These are phyloP conservation scores for Aldrovandia affinis DNA, from an alignment of 2,797 vertebrate genomes.

Conservation along the genomic window DNA sequence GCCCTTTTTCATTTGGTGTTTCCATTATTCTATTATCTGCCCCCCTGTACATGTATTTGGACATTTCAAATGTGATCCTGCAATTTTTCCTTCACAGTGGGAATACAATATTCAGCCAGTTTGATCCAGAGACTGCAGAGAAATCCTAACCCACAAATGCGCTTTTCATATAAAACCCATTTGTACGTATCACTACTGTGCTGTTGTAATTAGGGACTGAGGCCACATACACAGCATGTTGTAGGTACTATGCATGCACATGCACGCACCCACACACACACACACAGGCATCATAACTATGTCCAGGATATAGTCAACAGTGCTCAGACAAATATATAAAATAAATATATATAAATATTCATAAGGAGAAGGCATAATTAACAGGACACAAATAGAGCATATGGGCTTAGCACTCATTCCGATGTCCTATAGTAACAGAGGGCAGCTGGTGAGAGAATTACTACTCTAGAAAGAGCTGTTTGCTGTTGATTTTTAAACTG, in stretches of 20 bases:
- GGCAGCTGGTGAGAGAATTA: neutral
- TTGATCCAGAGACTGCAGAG: too few relatives aligned
- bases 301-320: neutral
- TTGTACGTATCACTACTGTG: neutral
- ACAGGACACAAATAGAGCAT: neutral
- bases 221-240: neutral
- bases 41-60: too few relatives aligned
- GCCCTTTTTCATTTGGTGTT: too few relatives aligned
- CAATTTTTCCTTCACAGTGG: too few relatives aligned
- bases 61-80: too few relatives aligned
- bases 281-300: too few relatives aligned
- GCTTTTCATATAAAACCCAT: too few relatives aligned
- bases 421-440: neutral
- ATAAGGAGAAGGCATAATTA: neutral
- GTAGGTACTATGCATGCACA: neutral
- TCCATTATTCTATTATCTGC: too few relatives aligned
- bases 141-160: too few relatives aligned
- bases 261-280: neutral
- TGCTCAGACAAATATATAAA: neutral
- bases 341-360: too few relatives aligned
- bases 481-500: neutral
- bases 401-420: neutral
- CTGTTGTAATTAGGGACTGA: neutral
- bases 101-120: too few relatives aligned
- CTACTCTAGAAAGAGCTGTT: neutral